Evolutionary conservation across 2,113 vertebrate genomes (phyloP).

Genomic region (Lamprologus ornatipinnis): DNA sequence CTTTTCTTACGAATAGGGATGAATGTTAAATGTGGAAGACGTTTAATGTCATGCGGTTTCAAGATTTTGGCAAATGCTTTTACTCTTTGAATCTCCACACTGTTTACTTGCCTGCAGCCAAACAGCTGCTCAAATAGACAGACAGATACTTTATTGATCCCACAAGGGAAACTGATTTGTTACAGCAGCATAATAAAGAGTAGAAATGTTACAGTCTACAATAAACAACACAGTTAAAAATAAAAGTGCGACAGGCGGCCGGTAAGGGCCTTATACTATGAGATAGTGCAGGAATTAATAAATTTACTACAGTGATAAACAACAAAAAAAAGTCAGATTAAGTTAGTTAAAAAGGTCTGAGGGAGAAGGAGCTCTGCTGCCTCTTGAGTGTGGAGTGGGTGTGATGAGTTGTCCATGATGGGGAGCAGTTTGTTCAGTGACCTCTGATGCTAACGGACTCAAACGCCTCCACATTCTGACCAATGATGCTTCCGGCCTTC

Average conservation of each 20-base stretch:
- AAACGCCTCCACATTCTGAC: not conserved
- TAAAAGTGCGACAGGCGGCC: fast-evolving
- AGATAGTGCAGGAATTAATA: fast-evolving
- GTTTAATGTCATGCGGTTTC: not conserved
- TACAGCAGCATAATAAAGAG: fast-evolving
- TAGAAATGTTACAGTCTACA: not conserved
- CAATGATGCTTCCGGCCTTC: not conserved
- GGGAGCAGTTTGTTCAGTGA: not conserved
- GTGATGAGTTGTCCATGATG: not conserved
- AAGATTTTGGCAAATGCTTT: not conserved
- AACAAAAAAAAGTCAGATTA: not conserved
- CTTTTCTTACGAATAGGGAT: not conserved
- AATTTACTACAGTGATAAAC: fast-evolving
- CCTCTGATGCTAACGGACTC: not conserved
- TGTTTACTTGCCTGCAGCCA: not conserved
- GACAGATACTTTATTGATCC: not conserved
- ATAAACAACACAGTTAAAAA: not conserved
- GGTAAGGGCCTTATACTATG: not conserved
- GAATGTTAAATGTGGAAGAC: not conserved
- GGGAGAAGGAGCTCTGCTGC: not conserved
- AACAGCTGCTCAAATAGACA: not conserved
- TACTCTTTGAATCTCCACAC: not conserved
- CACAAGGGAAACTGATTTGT: not conserved
- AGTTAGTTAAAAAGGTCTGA: not conserved
- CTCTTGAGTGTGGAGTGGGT: not conserved